phyloP scores from a whole-genome alignment of 2,888 invertebrate species.

The Ormyrus labotus region DNA sequence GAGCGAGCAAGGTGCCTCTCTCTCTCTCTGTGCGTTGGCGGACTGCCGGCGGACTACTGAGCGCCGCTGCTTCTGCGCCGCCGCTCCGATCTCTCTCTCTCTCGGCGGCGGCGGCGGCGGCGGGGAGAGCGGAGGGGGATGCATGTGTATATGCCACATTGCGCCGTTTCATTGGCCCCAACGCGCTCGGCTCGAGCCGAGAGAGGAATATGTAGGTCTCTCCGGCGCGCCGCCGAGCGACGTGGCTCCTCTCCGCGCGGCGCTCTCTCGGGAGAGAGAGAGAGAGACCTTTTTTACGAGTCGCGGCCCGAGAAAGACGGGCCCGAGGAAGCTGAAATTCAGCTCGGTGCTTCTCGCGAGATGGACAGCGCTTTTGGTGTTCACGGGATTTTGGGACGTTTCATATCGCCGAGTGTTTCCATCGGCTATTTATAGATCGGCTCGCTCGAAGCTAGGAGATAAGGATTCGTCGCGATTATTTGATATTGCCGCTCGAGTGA shows the following conservation, averaged over 20 bases:
- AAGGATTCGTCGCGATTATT: no score
- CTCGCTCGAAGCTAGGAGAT: no score
- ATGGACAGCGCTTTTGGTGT: no score
- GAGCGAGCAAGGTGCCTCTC: constrained; percentile 55
- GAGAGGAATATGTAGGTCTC: constrained; percentile 72
- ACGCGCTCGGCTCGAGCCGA: constrained; percentile 42
- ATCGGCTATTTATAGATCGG: no score
- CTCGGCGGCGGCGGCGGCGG: constrained; percentile 3
- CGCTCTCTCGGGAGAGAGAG: neutral
- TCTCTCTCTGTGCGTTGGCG: constrained; percentile 56
- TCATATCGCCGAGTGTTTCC: no score
- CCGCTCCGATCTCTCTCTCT: constrained; percentile 7
- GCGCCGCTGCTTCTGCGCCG: constrained; percentile 48
- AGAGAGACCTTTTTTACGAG: no score
- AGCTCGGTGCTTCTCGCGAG: no score
- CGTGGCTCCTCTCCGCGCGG: neutral
- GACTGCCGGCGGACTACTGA: constrained; percentile 63
- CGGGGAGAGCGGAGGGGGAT: constrained; percentile 45
- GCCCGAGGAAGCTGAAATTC: no score
- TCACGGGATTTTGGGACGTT: no score
- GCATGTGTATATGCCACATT: constrained; percentile 68
- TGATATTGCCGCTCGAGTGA: no score
- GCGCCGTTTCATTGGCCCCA: constrained; percentile 75
- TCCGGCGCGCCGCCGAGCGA: constrained; percentile 53
- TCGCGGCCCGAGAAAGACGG: no score